Evolutionary conservation across 2,888 invertebrate genomes (phyloP).

Genomic region (Vanessa cardui): DNA sequence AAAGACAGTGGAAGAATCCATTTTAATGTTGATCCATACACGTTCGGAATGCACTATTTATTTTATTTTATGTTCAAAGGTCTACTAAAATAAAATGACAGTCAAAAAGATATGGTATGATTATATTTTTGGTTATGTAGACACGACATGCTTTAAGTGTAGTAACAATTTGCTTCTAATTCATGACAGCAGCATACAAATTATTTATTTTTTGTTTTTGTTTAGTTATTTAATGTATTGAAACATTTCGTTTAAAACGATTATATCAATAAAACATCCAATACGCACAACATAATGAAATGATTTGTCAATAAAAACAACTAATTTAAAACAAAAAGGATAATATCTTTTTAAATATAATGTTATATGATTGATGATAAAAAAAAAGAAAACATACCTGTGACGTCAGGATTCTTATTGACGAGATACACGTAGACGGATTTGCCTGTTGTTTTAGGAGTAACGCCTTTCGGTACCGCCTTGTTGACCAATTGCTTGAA

Average conservation of each 20-base stretch:
- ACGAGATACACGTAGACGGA: constrained; percentile 55
- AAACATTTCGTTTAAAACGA: too few species aligned
- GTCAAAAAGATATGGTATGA: too few species aligned
- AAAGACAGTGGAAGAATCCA: neutral
- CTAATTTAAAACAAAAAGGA: neutral
- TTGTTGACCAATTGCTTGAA: constrained; percentile 56
- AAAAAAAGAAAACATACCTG: constrained; percentile 50
- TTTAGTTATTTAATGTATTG: too few species aligned
- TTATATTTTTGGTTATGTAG: too few species aligned
- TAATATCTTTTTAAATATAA: neutral
- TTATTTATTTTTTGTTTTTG: too few species aligned
- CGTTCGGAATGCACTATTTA: neutral
- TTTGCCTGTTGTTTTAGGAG: constrained; percentile 65
- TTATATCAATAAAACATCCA: neutral
- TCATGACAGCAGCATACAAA: too few species aligned
- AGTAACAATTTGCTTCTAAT: too few species aligned
- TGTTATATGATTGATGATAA: too few species aligned
- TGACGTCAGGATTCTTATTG: constrained; percentile 60
- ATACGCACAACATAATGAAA: neutral
- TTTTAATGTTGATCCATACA: neutral
- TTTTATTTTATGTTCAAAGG: too few species aligned
- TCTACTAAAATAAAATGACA: too few species aligned
- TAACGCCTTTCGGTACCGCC: constrained; percentile 56
- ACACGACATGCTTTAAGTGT: too few species aligned
- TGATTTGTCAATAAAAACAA: neutral